Evolutionary conservation across 2,797 vertebrate genomes (phyloP).

Genomic region (Oryzias sinensis): DNA sequence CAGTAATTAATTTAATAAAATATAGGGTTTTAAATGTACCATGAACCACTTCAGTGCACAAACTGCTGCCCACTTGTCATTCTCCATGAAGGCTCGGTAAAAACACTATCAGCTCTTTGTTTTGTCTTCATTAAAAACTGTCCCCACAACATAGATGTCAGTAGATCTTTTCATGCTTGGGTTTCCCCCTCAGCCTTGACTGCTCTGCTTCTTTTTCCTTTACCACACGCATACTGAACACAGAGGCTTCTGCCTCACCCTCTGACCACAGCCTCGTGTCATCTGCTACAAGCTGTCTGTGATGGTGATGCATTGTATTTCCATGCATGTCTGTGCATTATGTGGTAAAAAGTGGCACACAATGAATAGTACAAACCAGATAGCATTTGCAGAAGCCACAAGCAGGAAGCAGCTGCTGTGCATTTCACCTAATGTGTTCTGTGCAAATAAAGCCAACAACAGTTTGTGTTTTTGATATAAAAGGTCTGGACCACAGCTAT

Average conservation of each 20-base stretch:
- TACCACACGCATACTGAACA: conserved; percentile 5
- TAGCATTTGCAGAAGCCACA: background rate
- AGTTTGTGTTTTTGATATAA: conserved; percentile 31
- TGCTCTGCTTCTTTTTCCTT: background rate
- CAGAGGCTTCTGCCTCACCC: conserved; percentile 8
- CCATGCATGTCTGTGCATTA: conserved; percentile 12
- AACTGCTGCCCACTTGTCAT: background rate
- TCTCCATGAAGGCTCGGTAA: background rate
- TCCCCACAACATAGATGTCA: background rate
- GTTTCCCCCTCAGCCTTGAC: background rate
- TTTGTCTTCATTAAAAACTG: conserved; percentile 9
- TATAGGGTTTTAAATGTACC: background rate
- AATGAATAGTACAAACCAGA: conserved; percentile 13
- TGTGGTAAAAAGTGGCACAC: conserved; percentile 36
- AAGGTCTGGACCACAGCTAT: conserved; percentile 42
- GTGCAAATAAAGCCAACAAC: conserved; percentile 5
- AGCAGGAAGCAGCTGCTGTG: conserved; percentile 6
- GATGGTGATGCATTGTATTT: conserved; percentile 27
- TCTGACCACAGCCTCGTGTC: background rate
- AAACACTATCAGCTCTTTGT: conserved; percentile 2
- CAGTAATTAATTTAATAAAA: too few relatives aligned
- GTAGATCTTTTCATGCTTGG: background rate
- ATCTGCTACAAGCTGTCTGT: conserved; percentile 16
- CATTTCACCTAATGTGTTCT: conserved; percentile 7
- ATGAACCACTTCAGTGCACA: background rate